Base-by-base conservation (phyloP, 2,888 invertebrate species). In the Helleia helle region DNA sequence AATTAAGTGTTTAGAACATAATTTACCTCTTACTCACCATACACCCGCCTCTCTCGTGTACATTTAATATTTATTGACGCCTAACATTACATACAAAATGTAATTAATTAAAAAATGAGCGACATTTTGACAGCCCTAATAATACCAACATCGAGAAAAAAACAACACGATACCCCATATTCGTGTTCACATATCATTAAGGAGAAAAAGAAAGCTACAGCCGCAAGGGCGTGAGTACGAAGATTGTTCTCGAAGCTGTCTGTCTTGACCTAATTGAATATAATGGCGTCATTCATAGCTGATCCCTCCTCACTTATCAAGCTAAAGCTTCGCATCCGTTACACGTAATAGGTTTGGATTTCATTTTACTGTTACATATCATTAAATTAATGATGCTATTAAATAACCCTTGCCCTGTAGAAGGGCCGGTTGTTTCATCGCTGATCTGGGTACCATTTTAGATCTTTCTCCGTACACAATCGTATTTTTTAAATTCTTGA, bases 251-350 rank as follows among this genome's bases (percentile, higher is more conserved):
- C 67, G 61, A 66, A 58, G 58, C 79, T 65, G 74, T 68, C 70
- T 69, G 71, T 59, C 71, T 71, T 84, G 81, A 81, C 83, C 83
- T 73, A 81, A 81, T 84, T 84, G 77, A 75, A 77, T 75, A 81
- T 84, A 83, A 84, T 81, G 68, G 73, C 63, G 62, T 77, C 77
- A 75, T 81, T 72, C 74, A 66, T 62, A 64, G 63, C 59, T 53
- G 65, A 66, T 68, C 68, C 69, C 68, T 61, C 59, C 64, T 62
- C 65, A 65, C 61, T 65, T 70, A 66, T 73, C 65, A 69, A 74
- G 48, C 46, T 34, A 40, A 22, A 22, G 40, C 49, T 50, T 41
- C 48, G 44, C 45, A 44, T 46, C 49, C 47, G 48, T 49, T 48
- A 48, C 51, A 46, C 46, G 50, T 52, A 40, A 49, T 50, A 42